Evolutionary conservation across 2,113 vertebrate species (phyloP).

Genomic region (Bos javanicus): DNA sequence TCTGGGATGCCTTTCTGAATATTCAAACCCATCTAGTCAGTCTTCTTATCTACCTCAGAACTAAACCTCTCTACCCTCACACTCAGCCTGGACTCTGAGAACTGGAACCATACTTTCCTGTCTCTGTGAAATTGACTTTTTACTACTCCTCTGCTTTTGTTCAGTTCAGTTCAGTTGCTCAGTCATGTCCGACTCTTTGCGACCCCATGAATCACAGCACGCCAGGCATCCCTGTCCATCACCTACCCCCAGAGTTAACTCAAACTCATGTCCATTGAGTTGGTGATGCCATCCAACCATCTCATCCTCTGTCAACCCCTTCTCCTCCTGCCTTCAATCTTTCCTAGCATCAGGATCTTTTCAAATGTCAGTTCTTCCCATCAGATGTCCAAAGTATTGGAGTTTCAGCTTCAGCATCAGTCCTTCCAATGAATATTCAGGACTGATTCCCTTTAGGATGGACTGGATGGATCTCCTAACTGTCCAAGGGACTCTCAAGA

Average conservation of each 20-base stretch:
- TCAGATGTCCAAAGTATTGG: not conserved
- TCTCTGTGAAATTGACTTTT: not conserved
- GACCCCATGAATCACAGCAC: accelerated
- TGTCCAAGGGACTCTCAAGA: not conserved
- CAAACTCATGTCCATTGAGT: not conserved
- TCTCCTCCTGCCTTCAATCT: not conserved
- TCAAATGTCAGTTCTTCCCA: not conserved
- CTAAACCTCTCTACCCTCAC: not conserved
- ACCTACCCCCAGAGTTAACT: not conserved
- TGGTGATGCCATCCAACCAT: not conserved
- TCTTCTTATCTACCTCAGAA: not conserved
- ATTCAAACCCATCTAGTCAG: not conserved
- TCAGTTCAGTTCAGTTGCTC: not conserved
- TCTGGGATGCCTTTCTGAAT: not conserved
- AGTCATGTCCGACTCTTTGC: not conserved
- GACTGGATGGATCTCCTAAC: not conserved
- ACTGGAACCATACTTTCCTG: not conserved
- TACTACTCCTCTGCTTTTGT: not conserved
- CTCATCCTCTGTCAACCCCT: not conserved
- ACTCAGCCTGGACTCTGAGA: too few relatives aligned
- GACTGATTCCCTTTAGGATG: not conserved
- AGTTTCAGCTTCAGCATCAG: not conserved
- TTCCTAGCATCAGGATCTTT: not conserved
- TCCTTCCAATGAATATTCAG: not conserved
- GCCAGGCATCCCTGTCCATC: not conserved